phyloP scores from a whole-genome alignment of 2,797 vertebrate genomes.

The Pangasius larnaudii region DNA sequence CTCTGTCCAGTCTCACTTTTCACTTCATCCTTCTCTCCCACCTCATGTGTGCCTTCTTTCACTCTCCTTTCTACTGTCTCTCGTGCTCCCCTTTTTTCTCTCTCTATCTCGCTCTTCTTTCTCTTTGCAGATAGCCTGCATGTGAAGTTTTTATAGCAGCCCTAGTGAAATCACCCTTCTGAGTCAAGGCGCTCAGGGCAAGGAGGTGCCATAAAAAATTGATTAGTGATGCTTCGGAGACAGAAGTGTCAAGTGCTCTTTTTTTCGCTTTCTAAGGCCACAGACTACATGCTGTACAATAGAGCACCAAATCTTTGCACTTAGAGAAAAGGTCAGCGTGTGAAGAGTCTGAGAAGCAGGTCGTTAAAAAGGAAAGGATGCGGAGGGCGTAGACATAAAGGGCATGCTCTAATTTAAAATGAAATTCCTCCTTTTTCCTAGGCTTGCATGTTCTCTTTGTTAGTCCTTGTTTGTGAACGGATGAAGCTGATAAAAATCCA shows the following conservation, averaged over 20 bases:
- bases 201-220: slow-evolving; percentile 71
- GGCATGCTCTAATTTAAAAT: slow-evolving; percentile 4
- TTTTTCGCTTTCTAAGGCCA: slow-evolving; percentile 52
- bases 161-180: slow-evolving; percentile 55
- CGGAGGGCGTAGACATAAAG: not conserved
- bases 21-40: slow-evolving; percentile 37
- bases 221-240: slow-evolving; percentile 75
- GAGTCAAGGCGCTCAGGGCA: slow-evolving; percentile 51
- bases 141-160: slow-evolving; percentile 48
- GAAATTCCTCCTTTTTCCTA: not conserved
- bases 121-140: slow-evolving; percentile 43
- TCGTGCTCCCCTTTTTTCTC: not conserved
- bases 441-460: not conserved
- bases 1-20: slow-evolving; percentile 43
- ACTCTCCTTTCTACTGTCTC: not conserved
- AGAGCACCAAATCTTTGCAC: slow-evolving; percentile 41
- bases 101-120: not conserved
- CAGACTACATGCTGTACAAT: slow-evolving; percentile 45
- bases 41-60: slow-evolving; percentile 35
- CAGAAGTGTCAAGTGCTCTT: slow-evolving; percentile 71
- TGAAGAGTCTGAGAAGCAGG: not conserved
- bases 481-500: not conserved
- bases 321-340: slow-evolving; percentile 32
- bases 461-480: not conserved
- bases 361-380: slow-evolving; percentile 15